Evolutionary conservation across 2,113 vertebrate genomes (phyloP).

Genomic region (Odontophorus gujanensis): DNA sequence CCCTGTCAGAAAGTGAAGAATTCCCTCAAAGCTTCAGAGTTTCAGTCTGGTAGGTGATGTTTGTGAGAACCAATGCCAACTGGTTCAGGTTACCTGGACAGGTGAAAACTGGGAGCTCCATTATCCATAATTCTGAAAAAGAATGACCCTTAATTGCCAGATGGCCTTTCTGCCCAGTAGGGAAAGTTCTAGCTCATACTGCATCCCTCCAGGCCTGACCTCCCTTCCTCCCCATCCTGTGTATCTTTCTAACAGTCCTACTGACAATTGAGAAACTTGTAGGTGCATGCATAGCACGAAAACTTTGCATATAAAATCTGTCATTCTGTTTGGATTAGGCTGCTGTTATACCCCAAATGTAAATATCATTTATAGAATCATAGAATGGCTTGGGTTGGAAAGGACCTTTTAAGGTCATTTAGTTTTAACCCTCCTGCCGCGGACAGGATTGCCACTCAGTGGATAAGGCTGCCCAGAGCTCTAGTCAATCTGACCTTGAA

Average conservation of each 20-base stretch:
- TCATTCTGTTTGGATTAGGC: neutral
- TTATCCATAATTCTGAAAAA: neutral
- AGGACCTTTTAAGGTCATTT: no score
- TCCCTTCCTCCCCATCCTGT: fast-evolving
- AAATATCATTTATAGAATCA: neutral
- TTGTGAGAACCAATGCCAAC: neutral
- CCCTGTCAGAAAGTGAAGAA: neutral
- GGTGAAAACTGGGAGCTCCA: neutral
- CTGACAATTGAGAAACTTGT: neutral
- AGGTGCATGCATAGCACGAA: neutral
- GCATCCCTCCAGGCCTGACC: neutral
- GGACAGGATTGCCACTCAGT: no score
- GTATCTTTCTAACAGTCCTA: neutral
- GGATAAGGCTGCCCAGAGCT: no score
- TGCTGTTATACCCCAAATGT: neutral
- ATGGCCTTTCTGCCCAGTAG: neutral
- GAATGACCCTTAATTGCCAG: fast-evolving
- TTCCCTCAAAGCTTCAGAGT: neutral
- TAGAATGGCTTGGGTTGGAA: no score
- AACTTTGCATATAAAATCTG: neutral
- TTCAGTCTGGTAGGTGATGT: neutral
- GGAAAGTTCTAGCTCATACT: neutral
- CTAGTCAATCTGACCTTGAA: no score
- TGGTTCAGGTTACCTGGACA: neutral
- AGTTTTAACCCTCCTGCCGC: no score